phyloP scores from a whole-genome alignment of 92 coral and sea anemone genomes.

The Bergia sp. region DNA sequence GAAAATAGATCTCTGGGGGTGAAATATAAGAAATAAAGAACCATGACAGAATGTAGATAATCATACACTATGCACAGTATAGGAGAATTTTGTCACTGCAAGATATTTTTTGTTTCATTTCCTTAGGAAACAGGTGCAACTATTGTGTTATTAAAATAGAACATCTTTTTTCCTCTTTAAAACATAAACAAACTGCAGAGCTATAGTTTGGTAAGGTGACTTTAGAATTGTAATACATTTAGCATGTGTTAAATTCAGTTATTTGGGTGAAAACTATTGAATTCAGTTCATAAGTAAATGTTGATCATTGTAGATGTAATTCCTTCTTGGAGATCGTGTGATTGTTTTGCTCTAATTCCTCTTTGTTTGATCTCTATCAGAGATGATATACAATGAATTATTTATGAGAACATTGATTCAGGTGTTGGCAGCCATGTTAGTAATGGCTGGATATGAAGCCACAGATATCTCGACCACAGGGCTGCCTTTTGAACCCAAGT shows the following conservation, averaged over 20 bases:
- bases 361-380: conserved; percentile 15
- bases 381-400: conserved; percentile 23
- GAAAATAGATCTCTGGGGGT: too few species aligned
- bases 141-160: conserved; percentile 15
- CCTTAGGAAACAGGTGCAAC: conserved; percentile 23
- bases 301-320: neutral
- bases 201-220: neutral
- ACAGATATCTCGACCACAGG: conserved; percentile 11
- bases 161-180: neutral
- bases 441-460: conserved; percentile 32
- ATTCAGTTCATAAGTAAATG: neutral
- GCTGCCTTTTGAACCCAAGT: conserved; percentile 34
- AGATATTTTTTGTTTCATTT: neutral
- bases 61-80: neutral
- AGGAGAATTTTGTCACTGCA: neutral
- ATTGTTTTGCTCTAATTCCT: neutral
- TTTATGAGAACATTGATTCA: conserved; percentile 28
- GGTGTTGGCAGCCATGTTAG: conserved; percentile 29
- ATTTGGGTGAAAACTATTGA: neutral
- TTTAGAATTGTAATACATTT: neutral
- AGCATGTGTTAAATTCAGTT: neutral
- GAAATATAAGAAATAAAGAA: too few species aligned
- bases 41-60: neutral
- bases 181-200: neutral
- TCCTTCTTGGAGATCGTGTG: conserved; percentile 8